Base-by-base conservation (phyloP, 2,888 invertebrate species). In the Dorcus parallelipipedus region DNA sequence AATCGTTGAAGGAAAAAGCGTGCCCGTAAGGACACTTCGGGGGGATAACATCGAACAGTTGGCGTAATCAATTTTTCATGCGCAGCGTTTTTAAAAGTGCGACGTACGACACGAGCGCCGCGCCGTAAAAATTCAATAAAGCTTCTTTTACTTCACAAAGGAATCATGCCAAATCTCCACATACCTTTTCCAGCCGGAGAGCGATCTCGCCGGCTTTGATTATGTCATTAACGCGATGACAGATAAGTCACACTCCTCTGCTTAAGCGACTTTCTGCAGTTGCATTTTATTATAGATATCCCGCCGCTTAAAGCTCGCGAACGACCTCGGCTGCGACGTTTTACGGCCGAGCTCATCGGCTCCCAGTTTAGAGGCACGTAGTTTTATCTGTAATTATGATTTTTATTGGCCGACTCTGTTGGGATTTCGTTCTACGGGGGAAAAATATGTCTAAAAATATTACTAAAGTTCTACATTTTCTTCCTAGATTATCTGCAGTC, bases 171-270 rank as follows among this genome's bases (percentile, higher is more conserved):
- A 49, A 61, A 61, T 59, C 59, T 41, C 59, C 39, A 52, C 52
- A 56, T 52, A 48, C 59, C 53, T 52, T 56, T 59, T 38, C 38
- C 61, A 56, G 59, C 50, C 59, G 50, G 41, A 42, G 49, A 55
- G 58, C 56, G 43, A 51, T 52, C 54, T 53, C 26, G 26, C 26
- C 26, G 43, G 56, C 59, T 64, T 63, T 63, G 64, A 65, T 65
- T 65, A 65, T 65, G 64, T 61, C 60, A 65, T 65, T 63, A 65
- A 62, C 49, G 54, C 61, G 65, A 65, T 65, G 59, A 51, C 54
- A 59, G 65, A 65, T 65, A 63, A 60, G 61, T 63, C 65, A 65
- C 64, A 63, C 61, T 60, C 52, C 51, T 49, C 60, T 64, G 52
- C 62, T 58, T 58, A 60, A 54, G 47, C 40, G 41, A 52, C 49